Base-by-base conservation (phyloP, 2,797 vertebrate species). In the Triplophysa bombifrons region DNA sequence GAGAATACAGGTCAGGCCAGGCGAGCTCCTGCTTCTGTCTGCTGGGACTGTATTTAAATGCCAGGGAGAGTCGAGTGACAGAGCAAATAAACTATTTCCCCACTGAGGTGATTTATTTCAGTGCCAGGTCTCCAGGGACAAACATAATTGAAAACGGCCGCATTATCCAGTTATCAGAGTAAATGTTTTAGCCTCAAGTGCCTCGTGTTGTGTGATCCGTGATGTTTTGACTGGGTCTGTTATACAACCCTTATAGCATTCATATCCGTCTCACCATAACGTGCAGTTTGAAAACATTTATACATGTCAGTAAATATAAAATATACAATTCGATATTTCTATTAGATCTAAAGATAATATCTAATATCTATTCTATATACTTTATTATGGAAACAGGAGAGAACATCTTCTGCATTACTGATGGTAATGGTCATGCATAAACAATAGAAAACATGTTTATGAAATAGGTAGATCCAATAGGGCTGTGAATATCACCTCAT, bases 61-160 rank as follows among this genome's bases (percentile, higher is more conserved):
- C 83, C 83, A 89, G 66, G 60, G 81, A 80, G 85, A 88, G 88
- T 78, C 87, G 82, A 87, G 82, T 79, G 53, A 80, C 74, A 56
- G 76, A 87, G 85, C 80, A 86, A 82, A 67, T 71, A 81, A 89
- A 74, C 44, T 30, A 81, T 84, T 89, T 87, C 88, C 88, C 85
- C 69, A 68, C 83, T 82, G 80, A 87, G 86, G 66, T 81, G 69
- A 77, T 83, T 82, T 76, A 82, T 84, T 81, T 89, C 69, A 34
- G 48, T 69, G 27, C 61, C 51, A 58, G 72, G 80, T 87, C 85
- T 88, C 88, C 46, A 87, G 78, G 86, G 87, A 74, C 70, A 74
- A 84, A 25, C n/a, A 20, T 82, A 84, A 91, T 92, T 88, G 86
- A 85, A 88, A 88, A 72, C 22, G 81, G 72, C n/a, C 84, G 80